Evolutionary conservation across 92 coral and sea anemone genomes (phyloP).

Genomic region (Palythoa grandis): DNA sequence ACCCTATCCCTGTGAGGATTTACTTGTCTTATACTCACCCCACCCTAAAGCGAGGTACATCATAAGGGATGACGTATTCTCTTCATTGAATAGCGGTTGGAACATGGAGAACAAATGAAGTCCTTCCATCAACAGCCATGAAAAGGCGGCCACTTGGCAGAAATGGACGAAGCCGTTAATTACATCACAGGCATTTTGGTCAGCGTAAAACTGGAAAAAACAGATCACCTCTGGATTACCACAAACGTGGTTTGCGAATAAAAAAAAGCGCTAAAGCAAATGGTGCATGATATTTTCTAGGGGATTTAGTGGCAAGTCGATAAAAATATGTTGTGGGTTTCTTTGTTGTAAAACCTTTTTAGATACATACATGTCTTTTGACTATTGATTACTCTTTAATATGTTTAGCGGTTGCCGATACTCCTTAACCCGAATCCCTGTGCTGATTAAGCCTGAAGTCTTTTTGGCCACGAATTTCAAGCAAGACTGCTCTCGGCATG

Average conservation of each 20-base stretch:
- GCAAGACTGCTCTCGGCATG: too few relatives aligned
- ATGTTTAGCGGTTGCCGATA: too few relatives aligned
- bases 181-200: conserved; percentile 72
- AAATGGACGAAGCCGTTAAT: conserved; percentile 79
- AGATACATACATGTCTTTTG: too few relatives aligned
- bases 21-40: conserved; percentile 55
- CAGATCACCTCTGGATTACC: neutral
- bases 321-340: too few relatives aligned
- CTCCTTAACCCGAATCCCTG: too few relatives aligned
- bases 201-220: conserved; percentile 60
- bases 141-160: conserved; percentile 82
- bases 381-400: too few relatives aligned
- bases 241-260: neutral
- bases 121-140: conserved; percentile 84
- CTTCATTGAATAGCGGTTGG: conserved; percentile 69
- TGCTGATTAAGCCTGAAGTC: too few relatives aligned
- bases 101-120: conserved; percentile 68
- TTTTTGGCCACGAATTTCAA: too few relatives aligned
- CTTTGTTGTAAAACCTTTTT: too few relatives aligned
- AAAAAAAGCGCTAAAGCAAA: neutral
- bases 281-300: too few relatives aligned
- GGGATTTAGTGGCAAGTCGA: too few relatives aligned
- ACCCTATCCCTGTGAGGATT: neutral
- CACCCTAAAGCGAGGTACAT: conserved; percentile 81
- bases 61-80: conserved; percentile 68